These are phyloP conservation scores for Epirrhoe alternata DNA, from an alignment of 2,888 invertebrate genomes.

Conservation along the genomic window DNA sequence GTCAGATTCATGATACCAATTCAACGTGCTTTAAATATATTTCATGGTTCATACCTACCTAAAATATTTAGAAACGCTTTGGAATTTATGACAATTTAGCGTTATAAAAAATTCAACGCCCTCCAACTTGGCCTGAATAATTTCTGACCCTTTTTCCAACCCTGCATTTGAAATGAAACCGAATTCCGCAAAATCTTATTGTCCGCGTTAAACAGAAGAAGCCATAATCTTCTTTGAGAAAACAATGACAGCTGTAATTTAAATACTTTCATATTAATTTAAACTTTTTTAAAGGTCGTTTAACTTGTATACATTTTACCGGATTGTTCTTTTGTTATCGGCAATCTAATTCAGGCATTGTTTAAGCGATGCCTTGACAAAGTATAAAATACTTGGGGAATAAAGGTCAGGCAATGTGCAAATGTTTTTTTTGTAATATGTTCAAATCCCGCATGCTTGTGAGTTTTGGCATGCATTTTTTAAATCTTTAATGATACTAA, in stretches of 20 bases:
- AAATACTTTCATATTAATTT: slow-evolving; percentile 67
- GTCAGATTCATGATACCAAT: slow-evolving; percentile 4
- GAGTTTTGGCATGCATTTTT: too few relatives aligned
- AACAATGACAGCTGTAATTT: slow-evolving; percentile 75
- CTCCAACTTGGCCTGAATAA: slow-evolving; percentile 56
- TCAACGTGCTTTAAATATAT: slow-evolving; percentile 5
- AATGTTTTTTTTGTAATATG: too few relatives aligned
- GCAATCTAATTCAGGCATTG: too few relatives aligned
- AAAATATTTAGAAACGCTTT: slow-evolving; percentile 33
- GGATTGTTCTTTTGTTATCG: too few relatives aligned
- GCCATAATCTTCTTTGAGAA: slow-evolving; percentile 67
- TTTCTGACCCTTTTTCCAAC: slow-evolving; percentile 58
- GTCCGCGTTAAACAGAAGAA: slow-evolving; percentile 63
- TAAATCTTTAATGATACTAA: too few relatives aligned
- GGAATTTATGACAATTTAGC: slow-evolving; percentile 54
- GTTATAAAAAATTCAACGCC: slow-evolving; percentile 61
- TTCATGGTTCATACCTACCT: not conserved
- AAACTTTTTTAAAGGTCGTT: too few relatives aligned
- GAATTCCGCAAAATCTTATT: slow-evolving; percentile 68
- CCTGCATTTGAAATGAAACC: slow-evolving; percentile 53
- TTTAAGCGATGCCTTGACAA: too few relatives aligned
- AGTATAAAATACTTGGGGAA: too few relatives aligned
- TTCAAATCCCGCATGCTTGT: too few relatives aligned
- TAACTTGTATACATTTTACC: too few relatives aligned
- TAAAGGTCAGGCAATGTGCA: too few relatives aligned